Evolutionary conservation across 2,113 vertebrate genomes (phyloP).

Genomic region (Melanerpes aurifrons): DNA sequence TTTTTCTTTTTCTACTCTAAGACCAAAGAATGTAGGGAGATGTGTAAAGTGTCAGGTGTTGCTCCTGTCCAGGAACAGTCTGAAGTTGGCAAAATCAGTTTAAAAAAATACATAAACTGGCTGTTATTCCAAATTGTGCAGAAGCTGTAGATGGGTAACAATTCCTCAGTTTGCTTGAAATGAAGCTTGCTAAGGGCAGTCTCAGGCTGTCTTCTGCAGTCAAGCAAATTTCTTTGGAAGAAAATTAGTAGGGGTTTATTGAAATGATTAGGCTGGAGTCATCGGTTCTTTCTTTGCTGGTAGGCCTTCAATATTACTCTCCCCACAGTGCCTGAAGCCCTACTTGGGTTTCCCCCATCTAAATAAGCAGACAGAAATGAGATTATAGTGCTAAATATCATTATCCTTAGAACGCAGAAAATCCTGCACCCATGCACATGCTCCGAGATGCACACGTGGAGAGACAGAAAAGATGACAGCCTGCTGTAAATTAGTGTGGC

Average conservation of each 20-base stretch:
- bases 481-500: conserved; percentile 26
- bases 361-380: neutral
- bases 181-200: neutral
- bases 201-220: neutral
- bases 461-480: conserved; percentile 4
- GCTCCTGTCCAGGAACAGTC: neutral
- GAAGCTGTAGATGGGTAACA: neutral
- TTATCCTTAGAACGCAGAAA: neutral
- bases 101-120: neutral
- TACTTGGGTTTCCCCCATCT: neutral
- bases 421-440: neutral
- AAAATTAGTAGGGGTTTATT: conserved; percentile 9
- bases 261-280: conserved; percentile 31
- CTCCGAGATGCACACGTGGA: neutral
- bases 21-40: neutral
- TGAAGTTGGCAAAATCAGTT: neutral
- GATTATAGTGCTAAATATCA: conserved; percentile 2
- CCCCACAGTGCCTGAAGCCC: neutral
- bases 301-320: neutral
- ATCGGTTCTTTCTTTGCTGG: neutral
- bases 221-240: conserved; percentile 38
- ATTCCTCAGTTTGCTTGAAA: conserved; percentile 11
- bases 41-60: neutral
- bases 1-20: neutral
- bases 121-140: neutral